Conservation (phyloP, 2,113 vertebrate genomes). For the Sinocyclocheilus anophthalmus region DNA sequence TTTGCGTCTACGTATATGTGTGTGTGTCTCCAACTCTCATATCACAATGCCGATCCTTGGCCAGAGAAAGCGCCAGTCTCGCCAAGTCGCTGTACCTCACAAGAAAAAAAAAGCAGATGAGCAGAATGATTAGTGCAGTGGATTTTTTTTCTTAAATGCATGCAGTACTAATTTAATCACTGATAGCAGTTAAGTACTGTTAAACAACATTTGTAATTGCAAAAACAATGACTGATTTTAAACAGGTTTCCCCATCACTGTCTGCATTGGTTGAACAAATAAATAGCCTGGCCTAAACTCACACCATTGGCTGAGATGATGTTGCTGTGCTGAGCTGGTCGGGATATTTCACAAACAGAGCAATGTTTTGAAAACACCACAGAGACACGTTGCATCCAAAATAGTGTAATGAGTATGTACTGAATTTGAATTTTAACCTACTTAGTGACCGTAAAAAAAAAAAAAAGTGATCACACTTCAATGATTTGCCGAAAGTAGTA, state of each 20-base stretch:
- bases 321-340: not conserved
- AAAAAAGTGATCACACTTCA: not conserved
- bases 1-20: not conserved
- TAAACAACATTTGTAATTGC: not conserved
- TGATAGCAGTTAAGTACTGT: not conserved
- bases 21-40: slow-evolving; percentile 4
- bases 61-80: slow-evolving; percentile 28
- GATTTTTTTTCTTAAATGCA: slow-evolving; percentile 38
- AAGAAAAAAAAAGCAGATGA: slow-evolving; percentile 17
- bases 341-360: not conserved
- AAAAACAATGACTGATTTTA: not conserved
- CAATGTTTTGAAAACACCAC: not conserved
- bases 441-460: not conserved
- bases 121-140: slow-evolving; percentile 62
- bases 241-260: not conserved
- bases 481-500: too few species aligned
- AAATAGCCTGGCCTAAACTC: not conserved
- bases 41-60: not conserved
- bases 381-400: not conserved
- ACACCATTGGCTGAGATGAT: not conserved
- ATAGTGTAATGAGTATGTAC: not conserved
- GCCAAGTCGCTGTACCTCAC: not conserved
- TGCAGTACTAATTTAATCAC: not conserved
- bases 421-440: not conserved
- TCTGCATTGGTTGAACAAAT: slow-evolving; percentile 3